Percentiles rank a stretch among this genome's conserved stretches.
These are phyloP conservation scores for Acleris holmiana DNA, from an alignment of 2,888 invertebrate genomes.

Conservation along the genomic window DNA sequence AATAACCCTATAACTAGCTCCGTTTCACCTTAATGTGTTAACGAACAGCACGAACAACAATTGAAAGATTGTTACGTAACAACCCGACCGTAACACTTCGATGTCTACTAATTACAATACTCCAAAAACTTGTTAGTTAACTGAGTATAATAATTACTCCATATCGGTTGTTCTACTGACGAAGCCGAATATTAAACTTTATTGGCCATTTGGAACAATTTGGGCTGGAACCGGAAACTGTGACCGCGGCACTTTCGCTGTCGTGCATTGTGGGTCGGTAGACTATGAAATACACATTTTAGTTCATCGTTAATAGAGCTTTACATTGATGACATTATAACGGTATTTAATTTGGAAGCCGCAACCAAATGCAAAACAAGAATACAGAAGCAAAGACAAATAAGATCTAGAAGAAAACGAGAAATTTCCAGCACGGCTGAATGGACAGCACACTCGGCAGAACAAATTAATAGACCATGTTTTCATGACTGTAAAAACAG, in stretches of 20 bases:
- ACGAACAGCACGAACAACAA: too few relatives aligned
- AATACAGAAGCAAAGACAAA: not conserved
- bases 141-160: not conserved
- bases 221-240: constrained; percentile 19
- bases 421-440: not conserved
- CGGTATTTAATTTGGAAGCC: not conserved
- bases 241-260: constrained; percentile 28
- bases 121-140: not conserved
- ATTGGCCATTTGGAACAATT: constrained; percentile 21
- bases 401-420: not conserved
- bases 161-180: constrained; percentile 7
- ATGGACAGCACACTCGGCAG: not conserved
- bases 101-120: too few relatives aligned
- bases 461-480: constrained; percentile 1
- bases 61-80: too few relatives aligned
- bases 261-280: constrained; percentile 23
- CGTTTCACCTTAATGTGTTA: too few relatives aligned
- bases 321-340: not conserved
- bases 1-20: too few relatives aligned
- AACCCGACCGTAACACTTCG: too few relatives aligned
- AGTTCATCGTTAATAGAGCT: constrained; percentile 3
- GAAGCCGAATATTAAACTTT: constrained; percentile 4
- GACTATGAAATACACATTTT: constrained; percentile 10
- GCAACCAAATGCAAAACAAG: too few relatives aligned
- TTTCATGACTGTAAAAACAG: constrained; percentile 14